Conservation (phyloP, 2,113 vertebrate species). For the Sinocyclocheilus maitianheensis region DNA sequence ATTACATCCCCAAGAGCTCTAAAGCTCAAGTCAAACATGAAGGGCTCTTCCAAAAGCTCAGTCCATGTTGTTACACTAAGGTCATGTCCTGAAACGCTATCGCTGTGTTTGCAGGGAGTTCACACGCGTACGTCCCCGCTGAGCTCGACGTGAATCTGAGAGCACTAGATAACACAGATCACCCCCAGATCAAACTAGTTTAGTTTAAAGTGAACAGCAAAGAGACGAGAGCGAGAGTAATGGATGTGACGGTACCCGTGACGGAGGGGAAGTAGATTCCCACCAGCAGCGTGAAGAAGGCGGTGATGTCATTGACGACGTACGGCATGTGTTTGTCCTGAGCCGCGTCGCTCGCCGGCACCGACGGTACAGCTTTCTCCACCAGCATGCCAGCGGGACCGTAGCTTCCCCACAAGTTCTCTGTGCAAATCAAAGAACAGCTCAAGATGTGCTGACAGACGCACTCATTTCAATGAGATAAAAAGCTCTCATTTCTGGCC, state of each 20-base stretch:
- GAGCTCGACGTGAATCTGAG: background rate
- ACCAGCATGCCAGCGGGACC: conserved; percentile 78
- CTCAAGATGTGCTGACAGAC: background rate
- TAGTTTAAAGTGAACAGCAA: background rate
- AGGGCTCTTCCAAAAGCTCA: background rate
- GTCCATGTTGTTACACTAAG: background rate
- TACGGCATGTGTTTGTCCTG: conserved; percentile 76
- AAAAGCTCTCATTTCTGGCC: background rate
- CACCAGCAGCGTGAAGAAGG: conserved; percentile 91
- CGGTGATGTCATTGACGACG: conserved; percentile 87
- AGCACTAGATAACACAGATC: background rate
- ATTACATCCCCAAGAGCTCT: no score
- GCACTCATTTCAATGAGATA: background rate
- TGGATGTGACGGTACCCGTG: conserved; percentile 78
- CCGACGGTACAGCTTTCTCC: conserved; percentile 75
- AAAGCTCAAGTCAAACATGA: background rate
- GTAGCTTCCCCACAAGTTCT: conserved; percentile 90
- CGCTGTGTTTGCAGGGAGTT: background rate
- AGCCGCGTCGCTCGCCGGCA: conserved; percentile 66
- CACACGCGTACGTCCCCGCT: background rate
- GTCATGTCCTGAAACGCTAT: conserved; percentile 4
- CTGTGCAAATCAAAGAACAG: conserved; percentile 65
- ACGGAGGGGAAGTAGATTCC: conserved; percentile 98
- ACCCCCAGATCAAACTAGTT: background rate
- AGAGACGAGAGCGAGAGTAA: background rate